Evolutionary conservation across 2,888 invertebrate species (phyloP).

Genomic region (Buathra laborator): DNA sequence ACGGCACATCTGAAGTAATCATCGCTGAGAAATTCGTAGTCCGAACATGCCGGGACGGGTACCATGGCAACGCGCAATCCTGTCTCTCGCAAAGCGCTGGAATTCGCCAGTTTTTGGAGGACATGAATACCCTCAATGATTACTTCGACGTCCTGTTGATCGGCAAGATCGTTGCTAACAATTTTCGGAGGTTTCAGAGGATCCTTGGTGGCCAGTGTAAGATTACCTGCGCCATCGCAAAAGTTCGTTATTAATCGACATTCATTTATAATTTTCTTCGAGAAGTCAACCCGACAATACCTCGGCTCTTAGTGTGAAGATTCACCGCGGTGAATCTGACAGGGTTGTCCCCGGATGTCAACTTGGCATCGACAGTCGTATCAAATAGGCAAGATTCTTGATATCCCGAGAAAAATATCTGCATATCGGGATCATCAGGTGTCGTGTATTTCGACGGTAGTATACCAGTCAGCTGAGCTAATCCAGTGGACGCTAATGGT

Average conservation of each 20-base stretch:
- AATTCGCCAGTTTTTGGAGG: slow-evolving; percentile 87
- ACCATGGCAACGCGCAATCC: slow-evolving; percentile 64
- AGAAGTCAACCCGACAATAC: slow-evolving; percentile 75
- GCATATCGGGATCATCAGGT: slow-evolving; percentile 88
- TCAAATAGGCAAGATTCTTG: slow-evolving; percentile 86
- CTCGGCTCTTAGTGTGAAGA: slow-evolving; percentile 89
- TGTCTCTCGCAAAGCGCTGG: slow-evolving; percentile 83
- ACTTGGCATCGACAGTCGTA: slow-evolving; percentile 70
- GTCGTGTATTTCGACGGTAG: slow-evolving; percentile 88
- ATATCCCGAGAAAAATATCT: slow-evolving; percentile 89
- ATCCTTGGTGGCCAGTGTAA: slow-evolving; percentile 88
- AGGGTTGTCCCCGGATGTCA: slow-evolving; percentile 26
- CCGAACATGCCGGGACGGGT: slow-evolving; percentile 70
- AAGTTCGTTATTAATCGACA: background rate
- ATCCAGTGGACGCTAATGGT: slow-evolving; percentile 88
- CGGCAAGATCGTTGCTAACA: slow-evolving; percentile 91
- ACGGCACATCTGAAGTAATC: slow-evolving; percentile 92
- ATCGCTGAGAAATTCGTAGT: slow-evolving; percentile 84
- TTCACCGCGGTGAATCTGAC: slow-evolving; percentile 87
- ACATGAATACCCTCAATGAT: slow-evolving; percentile 88
- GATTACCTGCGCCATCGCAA: slow-evolving; percentile 79
- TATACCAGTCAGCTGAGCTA: slow-evolving; percentile 90
- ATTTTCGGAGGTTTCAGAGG: slow-evolving; percentile 90
- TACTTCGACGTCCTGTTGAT: slow-evolving; percentile 88
- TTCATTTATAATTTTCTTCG: background rate